These are phyloP conservation scores for Saccostrea echinata DNA, from an alignment of 1,140 invertebrate species.

Conservation along the genomic window DNA sequence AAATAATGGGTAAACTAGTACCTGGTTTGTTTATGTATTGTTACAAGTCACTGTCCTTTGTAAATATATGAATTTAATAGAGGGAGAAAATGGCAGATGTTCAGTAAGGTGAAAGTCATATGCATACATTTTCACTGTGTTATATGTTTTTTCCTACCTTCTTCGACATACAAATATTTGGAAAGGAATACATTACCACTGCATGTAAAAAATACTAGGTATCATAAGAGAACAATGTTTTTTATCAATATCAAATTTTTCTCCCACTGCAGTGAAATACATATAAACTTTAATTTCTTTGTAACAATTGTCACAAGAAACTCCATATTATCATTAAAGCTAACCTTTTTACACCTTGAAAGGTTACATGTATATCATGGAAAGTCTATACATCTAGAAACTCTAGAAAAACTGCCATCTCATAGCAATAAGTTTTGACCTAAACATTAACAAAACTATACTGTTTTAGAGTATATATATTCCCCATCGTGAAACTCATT, in stretches of 20 bases:
- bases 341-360: neutral
- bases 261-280: neutral
- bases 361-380: neutral
- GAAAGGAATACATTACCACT: neutral
- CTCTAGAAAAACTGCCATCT: neutral
- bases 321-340: neutral
- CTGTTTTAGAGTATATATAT: neutral
- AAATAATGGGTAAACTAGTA: neutral
- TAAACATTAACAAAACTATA: neutral
- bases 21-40: neutral
- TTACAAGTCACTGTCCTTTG: conserved; percentile 28
- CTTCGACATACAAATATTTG: neutral
- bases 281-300: neutral
- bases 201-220: neutral
- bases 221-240: neutral
- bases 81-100: neutral
- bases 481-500: neutral
- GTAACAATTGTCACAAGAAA: neutral
- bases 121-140: neutral
- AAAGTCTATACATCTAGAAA: neutral
- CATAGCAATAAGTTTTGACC: conserved; percentile 6
- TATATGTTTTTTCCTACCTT: neutral
- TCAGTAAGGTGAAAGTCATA: neutral
- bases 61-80: neutral
- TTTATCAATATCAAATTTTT: neutral